phyloP scores from a whole-genome alignment of 2,797 vertebrate species.

The Staurois parvus region DNA sequence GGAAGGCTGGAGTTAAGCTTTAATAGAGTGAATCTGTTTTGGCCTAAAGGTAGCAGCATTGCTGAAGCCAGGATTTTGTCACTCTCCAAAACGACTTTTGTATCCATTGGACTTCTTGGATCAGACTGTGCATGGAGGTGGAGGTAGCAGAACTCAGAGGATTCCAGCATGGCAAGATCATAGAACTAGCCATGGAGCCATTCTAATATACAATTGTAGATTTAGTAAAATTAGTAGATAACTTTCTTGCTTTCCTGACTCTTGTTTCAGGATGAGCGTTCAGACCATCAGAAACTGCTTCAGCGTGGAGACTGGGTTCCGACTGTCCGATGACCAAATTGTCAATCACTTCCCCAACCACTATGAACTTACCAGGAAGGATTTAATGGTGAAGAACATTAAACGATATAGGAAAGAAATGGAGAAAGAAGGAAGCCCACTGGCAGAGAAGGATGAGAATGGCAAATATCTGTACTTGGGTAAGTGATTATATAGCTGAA shows the following conservation, averaged over 20 bases:
- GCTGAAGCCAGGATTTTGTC: too few relatives aligned
- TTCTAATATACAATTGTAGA: too few relatives aligned
- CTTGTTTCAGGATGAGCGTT: constrained; percentile 90
- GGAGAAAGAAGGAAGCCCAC: constrained; percentile 91
- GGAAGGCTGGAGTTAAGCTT: too few relatives aligned
- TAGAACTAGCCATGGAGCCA: too few relatives aligned
- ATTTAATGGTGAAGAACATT: constrained; percentile 99
- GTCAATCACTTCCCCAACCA: constrained; percentile 99
- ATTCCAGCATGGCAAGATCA: too few relatives aligned
- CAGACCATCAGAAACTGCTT: constrained; percentile 96
- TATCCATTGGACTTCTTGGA: too few relatives aligned
- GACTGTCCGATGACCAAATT: constrained; percentile 96
- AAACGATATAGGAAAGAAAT: constrained; percentile 95
- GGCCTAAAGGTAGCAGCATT: too few relatives aligned
- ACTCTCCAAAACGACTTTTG: too few relatives aligned
- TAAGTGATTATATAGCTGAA: constrained; percentile 66
- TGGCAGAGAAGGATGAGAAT: constrained; percentile 96
- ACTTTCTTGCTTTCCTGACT: background rate
- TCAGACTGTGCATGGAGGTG: too few relatives aligned
- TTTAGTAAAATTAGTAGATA: too few relatives aligned
- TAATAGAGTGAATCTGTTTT: too few relatives aligned
- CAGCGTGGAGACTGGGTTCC: constrained; percentile 94
- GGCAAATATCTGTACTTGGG: constrained; percentile 95
- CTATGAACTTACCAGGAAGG: constrained; percentile 96
- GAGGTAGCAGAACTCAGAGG: too few relatives aligned